phyloP scores from a whole-genome alignment of 2,113 vertebrate species.

The Pomatostomus ruficeps region DNA sequence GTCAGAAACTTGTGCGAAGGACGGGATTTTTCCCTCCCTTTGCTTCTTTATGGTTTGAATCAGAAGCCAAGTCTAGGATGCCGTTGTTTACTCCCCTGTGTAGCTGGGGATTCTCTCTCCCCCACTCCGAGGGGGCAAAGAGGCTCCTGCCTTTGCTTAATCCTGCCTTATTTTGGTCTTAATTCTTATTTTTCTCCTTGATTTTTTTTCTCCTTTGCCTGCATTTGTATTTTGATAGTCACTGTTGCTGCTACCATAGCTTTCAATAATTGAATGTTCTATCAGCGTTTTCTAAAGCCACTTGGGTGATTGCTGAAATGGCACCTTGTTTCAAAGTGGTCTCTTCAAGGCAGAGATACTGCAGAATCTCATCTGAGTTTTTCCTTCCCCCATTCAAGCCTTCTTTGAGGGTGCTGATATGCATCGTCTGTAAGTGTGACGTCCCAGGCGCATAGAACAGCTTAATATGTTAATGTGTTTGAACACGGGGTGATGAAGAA shows the following conservation, averaged over 20 bases:
- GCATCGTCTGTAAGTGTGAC: neutral
- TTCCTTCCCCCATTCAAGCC: neutral
- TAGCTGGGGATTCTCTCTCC: neutral
- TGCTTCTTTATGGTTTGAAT: neutral
- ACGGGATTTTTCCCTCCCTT: neutral
- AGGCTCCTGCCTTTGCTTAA: neutral
- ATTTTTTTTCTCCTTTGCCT: neutral
- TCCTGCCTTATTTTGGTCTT: neutral
- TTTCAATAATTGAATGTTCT: neutral
- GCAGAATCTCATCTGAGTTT: neutral
- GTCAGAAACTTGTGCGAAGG: neutral
- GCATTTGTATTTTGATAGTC: neutral
- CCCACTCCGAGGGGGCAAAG: neutral
- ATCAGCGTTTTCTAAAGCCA: neutral
- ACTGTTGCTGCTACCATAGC: neutral
- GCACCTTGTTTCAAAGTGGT: neutral
- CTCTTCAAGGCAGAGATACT: neutral
- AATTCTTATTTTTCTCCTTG: neutral
- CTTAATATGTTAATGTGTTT: neutral
- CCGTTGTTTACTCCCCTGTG: neutral
- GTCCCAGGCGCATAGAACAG: neutral
- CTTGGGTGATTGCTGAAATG: neutral
- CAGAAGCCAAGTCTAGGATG: neutral
- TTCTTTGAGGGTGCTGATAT: neutral
- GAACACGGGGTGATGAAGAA: neutral